Evolutionary conservation across 1,140 invertebrate species (phyloP).

Genomic region (Cecropterus lyciades): DNA sequence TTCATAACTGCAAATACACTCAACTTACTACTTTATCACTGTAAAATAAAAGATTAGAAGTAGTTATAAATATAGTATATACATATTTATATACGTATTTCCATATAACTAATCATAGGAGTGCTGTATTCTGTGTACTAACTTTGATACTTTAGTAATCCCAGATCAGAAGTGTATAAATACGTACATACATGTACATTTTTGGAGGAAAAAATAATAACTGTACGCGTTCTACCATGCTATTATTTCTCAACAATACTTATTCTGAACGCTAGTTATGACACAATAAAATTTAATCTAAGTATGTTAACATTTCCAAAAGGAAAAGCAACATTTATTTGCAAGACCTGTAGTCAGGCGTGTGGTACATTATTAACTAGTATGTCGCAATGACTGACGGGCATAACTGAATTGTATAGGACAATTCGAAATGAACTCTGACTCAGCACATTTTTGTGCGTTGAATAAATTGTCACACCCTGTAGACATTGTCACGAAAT

Average conservation of each 20-base stretch:
- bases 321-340: slow-evolving; percentile 6
- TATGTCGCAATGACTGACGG: slow-evolving; percentile 3
- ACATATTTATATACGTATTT: too few relatives aligned
- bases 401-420: neutral
- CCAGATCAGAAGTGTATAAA: too few relatives aligned
- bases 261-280: neutral
- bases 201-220: too few relatives aligned
- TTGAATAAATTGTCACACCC: slow-evolving; percentile 10
- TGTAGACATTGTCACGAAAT: neutral
- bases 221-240: too few relatives aligned
- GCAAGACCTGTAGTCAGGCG: neutral
- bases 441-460: slow-evolving; percentile 11
- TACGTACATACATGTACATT: too few relatives aligned
- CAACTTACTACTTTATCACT: too few relatives aligned
- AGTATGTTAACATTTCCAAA: neutral
- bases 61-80: too few relatives aligned
- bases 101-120: too few relatives aligned
- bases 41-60: too few relatives aligned
- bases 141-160: too few relatives aligned
- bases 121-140: too few relatives aligned
- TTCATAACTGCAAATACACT: too few relatives aligned
- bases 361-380: slow-evolving; percentile 2
- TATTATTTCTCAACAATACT: neutral
- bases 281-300: neutral
- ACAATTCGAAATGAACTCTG: neutral